A percentile compares a stretch with the other conserved stretches of the same genome.
Conservation (phyloP, 2,888 invertebrate species). For the Caenorhabditis plicata region DNA sequence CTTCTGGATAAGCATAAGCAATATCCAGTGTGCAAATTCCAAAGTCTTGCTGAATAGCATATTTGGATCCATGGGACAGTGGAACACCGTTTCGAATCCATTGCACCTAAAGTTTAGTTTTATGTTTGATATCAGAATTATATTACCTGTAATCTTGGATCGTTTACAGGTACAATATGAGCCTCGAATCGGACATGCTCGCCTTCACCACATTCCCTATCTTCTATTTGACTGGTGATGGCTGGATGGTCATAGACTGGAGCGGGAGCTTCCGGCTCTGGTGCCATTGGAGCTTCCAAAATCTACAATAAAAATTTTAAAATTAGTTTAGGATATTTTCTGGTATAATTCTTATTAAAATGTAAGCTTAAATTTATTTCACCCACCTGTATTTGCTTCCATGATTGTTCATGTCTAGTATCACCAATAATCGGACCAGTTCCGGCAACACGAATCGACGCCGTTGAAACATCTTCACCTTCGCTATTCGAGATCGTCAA, state of each 20-base stretch:
- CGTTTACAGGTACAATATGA: conserved; percentile 87
- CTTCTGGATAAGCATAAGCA: conserved; percentile 78
- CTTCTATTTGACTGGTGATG: conserved; percentile 84
- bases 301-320: too few species aligned
- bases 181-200: conserved; percentile 93
- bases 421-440: conserved; percentile 73
- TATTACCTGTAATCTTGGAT: conserved; percentile 86
- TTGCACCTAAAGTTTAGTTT: too few species aligned
- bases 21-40: conserved; percentile 89
- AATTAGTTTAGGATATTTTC: too few species aligned
- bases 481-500: conserved; percentile 86
- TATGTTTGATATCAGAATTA: too few species aligned
- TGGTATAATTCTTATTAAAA: conserved; percentile 68
- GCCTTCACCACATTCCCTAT: conserved; percentile 75
- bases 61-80: conserved; percentile 62
- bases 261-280: conserved; percentile 47
- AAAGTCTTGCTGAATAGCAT: conserved; percentile 87
- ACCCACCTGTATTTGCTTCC: conserved; percentile 85
- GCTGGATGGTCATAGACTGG: conserved; percentile 58
- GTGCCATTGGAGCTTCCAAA: conserved; percentile 40
- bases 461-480: conserved; percentile 92
- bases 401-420: conserved; percentile 87
- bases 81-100: conserved; percentile 65
- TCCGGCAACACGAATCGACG: conserved; percentile 76
- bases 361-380: too few species aligned